phyloP scores from a whole-genome alignment of 2,113 vertebrate genomes.

The Callaeas wilsoni region DNA sequence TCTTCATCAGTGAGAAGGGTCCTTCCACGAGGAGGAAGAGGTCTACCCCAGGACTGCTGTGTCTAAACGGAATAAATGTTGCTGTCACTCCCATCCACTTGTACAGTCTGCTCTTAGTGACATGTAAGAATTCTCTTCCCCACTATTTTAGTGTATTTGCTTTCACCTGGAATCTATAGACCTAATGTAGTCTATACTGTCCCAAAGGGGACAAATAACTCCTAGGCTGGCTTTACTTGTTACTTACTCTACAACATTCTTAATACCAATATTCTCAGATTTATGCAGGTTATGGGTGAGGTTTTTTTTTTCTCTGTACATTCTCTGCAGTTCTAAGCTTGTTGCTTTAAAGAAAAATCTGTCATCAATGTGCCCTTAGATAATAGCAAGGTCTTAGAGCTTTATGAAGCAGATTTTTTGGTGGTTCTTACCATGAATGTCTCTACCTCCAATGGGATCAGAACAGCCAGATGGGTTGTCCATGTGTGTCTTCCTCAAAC shows the following conservation, averaged over 20 bases:
- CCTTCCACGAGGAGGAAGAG: accelerated
- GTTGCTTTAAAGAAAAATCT: neutral
- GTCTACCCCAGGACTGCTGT: neutral
- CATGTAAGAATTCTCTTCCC: neutral
- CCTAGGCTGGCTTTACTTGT: neutral
- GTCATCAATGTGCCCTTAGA: neutral
- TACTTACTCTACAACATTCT: neutral
- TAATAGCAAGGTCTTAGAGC: neutral
- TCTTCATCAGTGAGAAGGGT: neutral
- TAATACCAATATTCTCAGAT: neutral
- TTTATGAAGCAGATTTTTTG: neutral
- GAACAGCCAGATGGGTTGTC: neutral
- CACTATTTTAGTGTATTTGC: neutral
- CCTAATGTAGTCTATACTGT: neutral
- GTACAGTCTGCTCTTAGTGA: neutral
- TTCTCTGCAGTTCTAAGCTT: neutral
- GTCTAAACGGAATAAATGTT: neutral
- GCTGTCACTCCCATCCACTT: neutral
- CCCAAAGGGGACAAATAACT: neutral
- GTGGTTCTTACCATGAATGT: neutral
- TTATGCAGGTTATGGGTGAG: neutral
- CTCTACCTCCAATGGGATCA: neutral
- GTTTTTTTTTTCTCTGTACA: neutral
- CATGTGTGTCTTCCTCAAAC: neutral
- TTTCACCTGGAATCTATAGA: neutral